phyloP scores from a whole-genome alignment of 2,888 invertebrate species.

The Cephalotes varians region DNA sequence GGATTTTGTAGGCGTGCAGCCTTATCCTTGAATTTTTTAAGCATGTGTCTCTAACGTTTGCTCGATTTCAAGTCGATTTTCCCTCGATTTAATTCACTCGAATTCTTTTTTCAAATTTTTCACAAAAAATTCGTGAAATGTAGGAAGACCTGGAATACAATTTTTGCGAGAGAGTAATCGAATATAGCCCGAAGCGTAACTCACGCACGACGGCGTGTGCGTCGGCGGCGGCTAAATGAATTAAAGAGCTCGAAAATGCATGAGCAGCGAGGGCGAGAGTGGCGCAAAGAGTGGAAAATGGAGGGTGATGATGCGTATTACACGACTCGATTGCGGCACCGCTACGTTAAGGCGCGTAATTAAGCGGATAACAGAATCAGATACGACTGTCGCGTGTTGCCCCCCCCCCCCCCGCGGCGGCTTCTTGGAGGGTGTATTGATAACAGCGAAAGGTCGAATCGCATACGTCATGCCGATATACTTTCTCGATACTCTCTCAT shows the following conservation, averaged over 20 bases:
- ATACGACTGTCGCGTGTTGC: slow-evolving; percentile 81
- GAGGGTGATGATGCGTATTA: slow-evolving; percentile 81
- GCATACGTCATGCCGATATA: slow-evolving; percentile 65
- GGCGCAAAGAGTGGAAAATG: slow-evolving; percentile 70
- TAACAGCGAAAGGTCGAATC: slow-evolving; percentile 67
- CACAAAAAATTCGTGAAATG: slow-evolving; percentile 5
- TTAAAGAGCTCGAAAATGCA: slow-evolving; percentile 61
- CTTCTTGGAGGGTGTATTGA: slow-evolving; percentile 72
- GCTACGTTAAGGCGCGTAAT: slow-evolving; percentile 83
- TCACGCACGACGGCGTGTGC: slow-evolving; percentile 11
- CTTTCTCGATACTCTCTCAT: slow-evolving; percentile 42
- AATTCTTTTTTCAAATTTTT: slow-evolving; percentile 15
- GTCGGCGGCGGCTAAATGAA: slow-evolving; percentile 59
- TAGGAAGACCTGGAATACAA: not conserved
- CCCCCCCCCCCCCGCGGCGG: slow-evolving; percentile 77
- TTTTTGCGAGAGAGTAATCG: slow-evolving; percentile 43
- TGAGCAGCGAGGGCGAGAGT: slow-evolving; percentile 70
- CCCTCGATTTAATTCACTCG: not conserved
- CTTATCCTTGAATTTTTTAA: not conserved
- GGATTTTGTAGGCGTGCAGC: slow-evolving; percentile 7
- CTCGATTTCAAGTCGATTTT: not conserved
- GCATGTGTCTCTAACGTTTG: not conserved
- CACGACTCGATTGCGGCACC: slow-evolving; percentile 79
- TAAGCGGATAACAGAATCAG: slow-evolving; percentile 84
- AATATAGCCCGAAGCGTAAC: slow-evolving; percentile 39